Base-by-base conservation (phyloP, 1,140 invertebrate genomes). In the Planococcus citri region DNA sequence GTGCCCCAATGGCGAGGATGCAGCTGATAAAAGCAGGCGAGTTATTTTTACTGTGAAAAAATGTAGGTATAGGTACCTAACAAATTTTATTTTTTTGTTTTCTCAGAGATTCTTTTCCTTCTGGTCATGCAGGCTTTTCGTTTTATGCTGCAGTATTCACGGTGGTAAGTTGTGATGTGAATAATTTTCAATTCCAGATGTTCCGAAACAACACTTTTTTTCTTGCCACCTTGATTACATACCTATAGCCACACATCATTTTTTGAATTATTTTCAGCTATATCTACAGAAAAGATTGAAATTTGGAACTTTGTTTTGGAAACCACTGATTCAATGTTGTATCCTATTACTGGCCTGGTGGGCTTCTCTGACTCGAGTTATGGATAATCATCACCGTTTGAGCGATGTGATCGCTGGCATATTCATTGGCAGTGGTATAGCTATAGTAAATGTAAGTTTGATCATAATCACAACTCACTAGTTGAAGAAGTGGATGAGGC, bases 381-480 rank as follows among this genome's bases (percentile, higher is more conserved):
- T 91, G 0, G 90, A 98, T 82, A 95, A 97, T 79, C 97, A 97
- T 79, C 95, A 98, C 79, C 95, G 97, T 76, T 96, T 93, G 91
- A 93, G 89, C 76, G 89, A 91, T 78, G 88, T 91, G 1, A 76
- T 89, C 3, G 82, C 83, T 71, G 89, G 89, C 9, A 79, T 80
- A 8, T 70, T 83, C 29, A 79, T 88, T 70, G 89, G 89, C 21
- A 76, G 78, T 20, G 70, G 82, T 27, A 78, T 86, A 33, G 86
- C 86, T 69, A 69, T 82, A 24, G 64, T 83, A 21, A 76, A 77
- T 72, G 87, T 78, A 85, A 87, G n/a, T 41, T 41, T n/a, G n/a
- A n/a, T n/a, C n/a, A n/a, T n/a, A n/a, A n/a, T n/a, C n/a, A n/a
- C n/a, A n/a, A n/a, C n/a, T n/a, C n/a, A n/a, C n/a, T n/a, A n/a